Percentiles rank a stretch among this genome's conserved stretches.
These are phyloP conservation scores for Oenanthe melanoleuca DNA, from an alignment of 2,113 vertebrate species.

Conservation along the genomic window DNA sequence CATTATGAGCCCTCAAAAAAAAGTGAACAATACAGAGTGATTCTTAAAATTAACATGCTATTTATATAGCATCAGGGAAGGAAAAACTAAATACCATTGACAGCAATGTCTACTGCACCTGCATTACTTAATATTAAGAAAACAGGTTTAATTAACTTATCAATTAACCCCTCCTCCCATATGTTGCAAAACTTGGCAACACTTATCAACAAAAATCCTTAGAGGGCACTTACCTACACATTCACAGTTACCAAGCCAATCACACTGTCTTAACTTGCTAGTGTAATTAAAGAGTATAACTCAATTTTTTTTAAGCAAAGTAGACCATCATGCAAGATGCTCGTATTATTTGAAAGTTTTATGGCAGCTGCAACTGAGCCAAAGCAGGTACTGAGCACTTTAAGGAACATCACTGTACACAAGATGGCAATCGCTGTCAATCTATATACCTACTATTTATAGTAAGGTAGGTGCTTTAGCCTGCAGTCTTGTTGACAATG, in stretches of 20 bases:
- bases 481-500: not conserved
- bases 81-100: not conserved
- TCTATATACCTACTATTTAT: not conserved
- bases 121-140: not conserved
- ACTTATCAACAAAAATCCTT: not conserved
- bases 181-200: not conserved
- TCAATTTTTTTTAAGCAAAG: not conserved
- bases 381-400: not conserved
- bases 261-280: not conserved
- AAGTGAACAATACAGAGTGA: not conserved
- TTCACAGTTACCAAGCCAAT: not conserved
- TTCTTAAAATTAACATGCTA: not conserved
- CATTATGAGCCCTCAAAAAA: not conserved
- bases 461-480: not conserved
- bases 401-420: not conserved
- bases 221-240: not conserved
- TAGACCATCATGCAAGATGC: not conserved
- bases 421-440: constrained; percentile 1
- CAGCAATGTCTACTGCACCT: not conserved
- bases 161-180: not conserved
- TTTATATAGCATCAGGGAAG: not conserved
- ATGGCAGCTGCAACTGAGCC: not conserved
- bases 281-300: constrained; percentile 4
- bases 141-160: not conserved
- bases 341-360: not conserved